These are phyloP conservation scores for Burhinus oedicnemus DNA, from an alignment of 2,113 vertebrate species.

Conservation along the genomic window DNA sequence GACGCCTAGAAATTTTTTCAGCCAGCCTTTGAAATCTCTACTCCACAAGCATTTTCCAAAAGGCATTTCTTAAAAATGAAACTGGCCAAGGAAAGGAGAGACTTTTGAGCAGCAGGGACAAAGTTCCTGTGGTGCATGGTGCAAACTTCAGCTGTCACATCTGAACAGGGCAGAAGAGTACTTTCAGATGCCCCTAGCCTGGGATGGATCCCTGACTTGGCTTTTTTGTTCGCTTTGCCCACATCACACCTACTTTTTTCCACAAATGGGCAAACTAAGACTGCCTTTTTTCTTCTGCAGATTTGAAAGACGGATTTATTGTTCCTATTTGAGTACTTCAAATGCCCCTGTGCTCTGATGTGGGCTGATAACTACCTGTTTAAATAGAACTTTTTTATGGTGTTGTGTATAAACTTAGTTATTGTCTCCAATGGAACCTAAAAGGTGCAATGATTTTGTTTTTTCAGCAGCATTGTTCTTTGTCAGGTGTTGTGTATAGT, in stretches of 20 bases:
- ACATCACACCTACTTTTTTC: background rate
- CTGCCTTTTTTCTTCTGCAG: background rate
- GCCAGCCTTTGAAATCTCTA: background rate
- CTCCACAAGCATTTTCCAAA: background rate
- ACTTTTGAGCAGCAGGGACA: background rate
- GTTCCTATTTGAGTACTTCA: background rate
- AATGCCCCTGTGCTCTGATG: background rate
- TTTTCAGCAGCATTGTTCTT: background rate
- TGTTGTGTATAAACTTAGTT: background rate
- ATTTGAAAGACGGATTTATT: background rate
- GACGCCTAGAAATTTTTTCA: background rate
- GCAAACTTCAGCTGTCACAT: fast-evolving
- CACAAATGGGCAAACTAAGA: background rate
- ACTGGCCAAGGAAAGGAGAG: background rate
- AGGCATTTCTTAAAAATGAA: background rate
- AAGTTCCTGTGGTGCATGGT: background rate
- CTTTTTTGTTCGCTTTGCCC: background rate
- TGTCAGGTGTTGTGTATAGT: background rate
- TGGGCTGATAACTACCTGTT: background rate
- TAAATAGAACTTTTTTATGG: background rate
- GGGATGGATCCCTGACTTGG: background rate
- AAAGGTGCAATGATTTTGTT: background rate
- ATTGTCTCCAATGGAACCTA: background rate
- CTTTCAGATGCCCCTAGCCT: background rate
- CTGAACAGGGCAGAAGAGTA: background rate